These are phyloP conservation scores for Thinocorus orbignyianus DNA, from an alignment of 2,113 vertebrate genomes.

Conservation along the genomic window DNA sequence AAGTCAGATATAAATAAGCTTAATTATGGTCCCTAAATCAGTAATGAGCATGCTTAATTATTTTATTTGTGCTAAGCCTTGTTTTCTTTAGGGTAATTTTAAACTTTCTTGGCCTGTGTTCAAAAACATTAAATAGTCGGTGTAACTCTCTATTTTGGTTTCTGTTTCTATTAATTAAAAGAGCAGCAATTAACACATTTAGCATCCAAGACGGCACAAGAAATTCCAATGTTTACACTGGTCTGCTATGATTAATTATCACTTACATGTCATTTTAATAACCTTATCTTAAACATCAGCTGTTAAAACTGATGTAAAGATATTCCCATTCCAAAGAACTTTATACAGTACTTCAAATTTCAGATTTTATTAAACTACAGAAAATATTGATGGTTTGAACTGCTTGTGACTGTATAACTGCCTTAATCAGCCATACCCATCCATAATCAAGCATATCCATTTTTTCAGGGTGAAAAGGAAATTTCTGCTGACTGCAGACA, in stretches of 20 bases:
- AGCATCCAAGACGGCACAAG: not conserved
- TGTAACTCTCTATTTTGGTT: not conserved
- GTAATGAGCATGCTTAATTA: slow-evolving; percentile 1
- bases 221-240: not conserved
- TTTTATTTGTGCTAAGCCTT: slow-evolving; percentile 19
- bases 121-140: not conserved
- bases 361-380: not conserved
- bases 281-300: not conserved
- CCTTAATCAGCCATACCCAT: not conserved
- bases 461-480: not conserved
- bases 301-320: not conserved
- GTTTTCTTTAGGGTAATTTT: slow-evolving; percentile 18
- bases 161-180: not conserved
- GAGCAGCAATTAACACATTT: not conserved
- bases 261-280: not conserved
- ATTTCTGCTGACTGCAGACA: not conserved
- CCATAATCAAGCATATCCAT: not conserved
- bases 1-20: slow-evolving; percentile 18
- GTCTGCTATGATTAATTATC: not conserved
- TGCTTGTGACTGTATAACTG: not conserved
- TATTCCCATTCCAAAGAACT: not conserved
- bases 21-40: slow-evolving; percentile 7
- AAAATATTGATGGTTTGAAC: not conserved
- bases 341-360: not conserved
- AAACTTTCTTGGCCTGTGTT: not conserved